phyloP scores from a whole-genome alignment of 2,113 vertebrate species.

The Paratilapia polleni region DNA sequence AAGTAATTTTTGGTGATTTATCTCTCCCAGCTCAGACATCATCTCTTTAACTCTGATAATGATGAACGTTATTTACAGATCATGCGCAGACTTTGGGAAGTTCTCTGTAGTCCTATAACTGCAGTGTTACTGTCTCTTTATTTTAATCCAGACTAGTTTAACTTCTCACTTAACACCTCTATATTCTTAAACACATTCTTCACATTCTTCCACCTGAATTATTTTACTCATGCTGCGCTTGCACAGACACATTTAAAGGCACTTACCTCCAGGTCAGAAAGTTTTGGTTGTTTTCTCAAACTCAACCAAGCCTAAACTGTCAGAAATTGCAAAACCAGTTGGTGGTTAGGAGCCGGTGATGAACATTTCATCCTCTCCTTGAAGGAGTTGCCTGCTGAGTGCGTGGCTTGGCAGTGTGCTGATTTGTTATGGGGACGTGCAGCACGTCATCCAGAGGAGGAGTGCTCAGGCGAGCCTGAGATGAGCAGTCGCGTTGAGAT shows the following conservation, averaged over 20 bases:
- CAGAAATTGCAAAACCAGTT: not conserved
- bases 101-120: not conserved
- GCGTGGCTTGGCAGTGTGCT: not conserved
- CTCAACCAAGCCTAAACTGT: not conserved
- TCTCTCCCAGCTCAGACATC: too few species aligned
- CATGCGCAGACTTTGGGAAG: not conserved
- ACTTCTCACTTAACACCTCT: not conserved
- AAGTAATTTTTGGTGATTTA: not conserved
- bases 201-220: not conserved
- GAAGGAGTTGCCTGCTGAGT: not conserved
- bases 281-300: constrained; percentile 2
- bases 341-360: not conserved
- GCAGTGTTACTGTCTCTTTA: too few species aligned
- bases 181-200: constrained; percentile 5
- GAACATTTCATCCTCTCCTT: not conserved
- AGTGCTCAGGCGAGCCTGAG: not conserved
- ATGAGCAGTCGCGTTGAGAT: constrained; percentile 33
- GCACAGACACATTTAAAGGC: not conserved
- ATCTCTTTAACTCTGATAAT: not conserved
- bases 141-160: not conserved
- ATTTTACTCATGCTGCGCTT: not conserved
- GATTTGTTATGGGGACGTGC: constrained; percentile 7
- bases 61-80: not conserved
- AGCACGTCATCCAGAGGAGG: constrained; percentile 16
- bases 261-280: constrained; percentile 44